phyloP scores from a whole-genome alignment of 2,888 invertebrate species.

The Lasioglossum oenotherae region DNA sequence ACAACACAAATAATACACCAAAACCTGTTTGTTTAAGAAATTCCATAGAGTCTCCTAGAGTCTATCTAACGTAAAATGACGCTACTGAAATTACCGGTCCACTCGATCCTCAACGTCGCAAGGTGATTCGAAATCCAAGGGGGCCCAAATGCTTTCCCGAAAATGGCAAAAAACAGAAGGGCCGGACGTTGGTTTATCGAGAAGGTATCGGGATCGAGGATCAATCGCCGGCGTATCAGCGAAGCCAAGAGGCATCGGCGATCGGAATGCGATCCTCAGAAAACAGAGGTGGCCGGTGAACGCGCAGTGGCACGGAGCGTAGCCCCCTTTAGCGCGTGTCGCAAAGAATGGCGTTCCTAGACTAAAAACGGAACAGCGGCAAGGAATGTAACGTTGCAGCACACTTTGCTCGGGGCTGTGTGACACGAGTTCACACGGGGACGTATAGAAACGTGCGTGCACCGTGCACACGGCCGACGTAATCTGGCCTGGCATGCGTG shows the following conservation, averaged over 20 bases:
- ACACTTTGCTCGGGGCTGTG: constrained; percentile 76
- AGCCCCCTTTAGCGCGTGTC: constrained; percentile 77
- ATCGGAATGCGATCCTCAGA: constrained; percentile 69
- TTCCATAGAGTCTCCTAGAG: neutral
- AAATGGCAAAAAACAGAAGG: neutral
- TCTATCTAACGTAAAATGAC: neutral
- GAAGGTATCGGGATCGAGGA: constrained; percentile 30
- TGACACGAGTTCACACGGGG: constrained; percentile 54
- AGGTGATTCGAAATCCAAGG: neutral
- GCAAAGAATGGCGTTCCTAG: constrained; percentile 81
- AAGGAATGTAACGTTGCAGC: constrained; percentile 81
- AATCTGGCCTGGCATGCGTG: constrained; percentile 71
- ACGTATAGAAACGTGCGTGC: constrained; percentile 47
- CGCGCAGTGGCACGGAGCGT: constrained; percentile 59
- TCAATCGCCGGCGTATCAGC: constrained; percentile 47
- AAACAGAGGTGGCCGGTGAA: constrained; percentile 64
- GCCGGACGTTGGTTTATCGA: neutral
- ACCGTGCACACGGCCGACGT: constrained; percentile 18
- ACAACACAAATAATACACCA: neutral
- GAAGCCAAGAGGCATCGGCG: constrained; percentile 34
- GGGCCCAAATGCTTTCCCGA: neutral
- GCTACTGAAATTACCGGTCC: neutral
- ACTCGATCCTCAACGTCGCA: neutral
- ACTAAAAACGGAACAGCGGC: constrained; percentile 82
- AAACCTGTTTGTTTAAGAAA: neutral